phyloP scores from a whole-genome alignment of 2,888 invertebrate genomes.

The Drosophila seclusa region DNA sequence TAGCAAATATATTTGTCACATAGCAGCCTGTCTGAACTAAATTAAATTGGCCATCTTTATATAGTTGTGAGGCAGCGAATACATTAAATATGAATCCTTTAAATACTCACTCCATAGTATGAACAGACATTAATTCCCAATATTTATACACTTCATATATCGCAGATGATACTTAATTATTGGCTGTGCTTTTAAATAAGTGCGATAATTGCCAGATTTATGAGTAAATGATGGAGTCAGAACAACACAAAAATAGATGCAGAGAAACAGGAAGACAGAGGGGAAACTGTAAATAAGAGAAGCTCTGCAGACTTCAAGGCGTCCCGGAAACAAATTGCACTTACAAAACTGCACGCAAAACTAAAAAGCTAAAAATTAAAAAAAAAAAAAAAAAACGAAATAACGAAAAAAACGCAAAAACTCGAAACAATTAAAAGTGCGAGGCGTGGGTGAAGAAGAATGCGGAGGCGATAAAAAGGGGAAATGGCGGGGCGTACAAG shows the following conservation, averaged over 20 bases:
- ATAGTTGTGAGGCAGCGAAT: not conserved
- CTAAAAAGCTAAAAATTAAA: not conserved
- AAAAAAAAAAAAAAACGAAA: constrained; percentile 13
- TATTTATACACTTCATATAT: constrained; percentile 1
- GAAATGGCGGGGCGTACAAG: constrained; percentile 55
- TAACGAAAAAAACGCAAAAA: constrained; percentile 11
- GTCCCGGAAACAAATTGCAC: constrained; percentile 54
- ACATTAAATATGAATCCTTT: not conserved
- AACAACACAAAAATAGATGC: not conserved
- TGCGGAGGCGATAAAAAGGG: constrained; percentile 38
- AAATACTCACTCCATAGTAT: not conserved
- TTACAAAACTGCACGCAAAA: constrained; percentile 31
- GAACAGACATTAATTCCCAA: not conserved
- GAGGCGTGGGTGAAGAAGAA: constrained; percentile 15
- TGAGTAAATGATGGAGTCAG: constrained; percentile 10
- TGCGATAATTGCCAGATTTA: constrained; percentile 32
- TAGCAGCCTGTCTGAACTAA: not conserved
- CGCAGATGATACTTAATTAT: constrained; percentile 1
- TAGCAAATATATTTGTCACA: not conserved
- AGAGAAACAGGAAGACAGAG: not conserved
- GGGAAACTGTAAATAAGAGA: constrained; percentile 23
- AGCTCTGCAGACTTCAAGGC: constrained; percentile 44
- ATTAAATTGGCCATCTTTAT: not conserved
- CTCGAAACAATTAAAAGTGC: constrained; percentile 70
- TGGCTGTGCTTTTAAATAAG: constrained; percentile 13